These are phyloP conservation scores for Aplocera efformata DNA, from an alignment of 2,888 invertebrate genomes.

Conservation along the genomic window DNA sequence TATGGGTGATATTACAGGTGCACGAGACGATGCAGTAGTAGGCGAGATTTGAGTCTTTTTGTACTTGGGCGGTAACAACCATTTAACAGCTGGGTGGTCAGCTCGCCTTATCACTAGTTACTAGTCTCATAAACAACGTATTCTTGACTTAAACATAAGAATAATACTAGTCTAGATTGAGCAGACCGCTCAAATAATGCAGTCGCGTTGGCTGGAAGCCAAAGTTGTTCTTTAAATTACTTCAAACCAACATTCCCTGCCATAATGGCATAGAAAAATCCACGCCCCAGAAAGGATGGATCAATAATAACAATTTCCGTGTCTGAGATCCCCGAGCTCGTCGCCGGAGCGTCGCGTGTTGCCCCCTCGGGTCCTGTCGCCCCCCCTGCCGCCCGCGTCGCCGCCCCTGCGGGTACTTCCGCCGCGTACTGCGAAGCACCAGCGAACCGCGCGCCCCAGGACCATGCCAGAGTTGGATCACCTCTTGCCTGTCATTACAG, in stretches of 20 bases:
- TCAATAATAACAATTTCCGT: background rate
- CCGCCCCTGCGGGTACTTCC: slow-evolving; percentile 54
- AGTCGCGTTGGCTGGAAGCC: slow-evolving; percentile 12
- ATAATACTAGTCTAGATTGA: too few species aligned
- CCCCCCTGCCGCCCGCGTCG: slow-evolving; percentile 56
- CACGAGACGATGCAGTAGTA: too few species aligned
- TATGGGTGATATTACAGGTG: too few species aligned
- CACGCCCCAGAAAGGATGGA: background rate
- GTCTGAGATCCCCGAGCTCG: slow-evolving; percentile 68
- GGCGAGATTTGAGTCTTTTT: too few species aligned
- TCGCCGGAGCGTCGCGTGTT: slow-evolving; percentile 65
- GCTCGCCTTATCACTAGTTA: too few species aligned
- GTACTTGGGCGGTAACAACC: too few species aligned
- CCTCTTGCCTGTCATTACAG: slow-evolving; percentile 57
- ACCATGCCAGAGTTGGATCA: slow-evolving; percentile 46
- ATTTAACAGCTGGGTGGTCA: too few species aligned
- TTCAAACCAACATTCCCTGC: slow-evolving; percentile 11
- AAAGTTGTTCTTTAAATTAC: slow-evolving; percentile 18
- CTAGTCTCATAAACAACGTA: too few species aligned
- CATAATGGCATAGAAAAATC: slow-evolving; percentile 3
- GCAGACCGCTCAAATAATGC: too few species aligned
- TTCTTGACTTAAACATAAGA: too few species aligned
- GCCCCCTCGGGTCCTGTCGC: slow-evolving; percentile 57
- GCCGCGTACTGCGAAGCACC: slow-evolving; percentile 50
- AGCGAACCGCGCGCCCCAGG: slow-evolving; percentile 39